Evolutionary conservation across 2,113 vertebrate genomes (phyloP).

Genomic region (Phaetusa simplex): DNA sequence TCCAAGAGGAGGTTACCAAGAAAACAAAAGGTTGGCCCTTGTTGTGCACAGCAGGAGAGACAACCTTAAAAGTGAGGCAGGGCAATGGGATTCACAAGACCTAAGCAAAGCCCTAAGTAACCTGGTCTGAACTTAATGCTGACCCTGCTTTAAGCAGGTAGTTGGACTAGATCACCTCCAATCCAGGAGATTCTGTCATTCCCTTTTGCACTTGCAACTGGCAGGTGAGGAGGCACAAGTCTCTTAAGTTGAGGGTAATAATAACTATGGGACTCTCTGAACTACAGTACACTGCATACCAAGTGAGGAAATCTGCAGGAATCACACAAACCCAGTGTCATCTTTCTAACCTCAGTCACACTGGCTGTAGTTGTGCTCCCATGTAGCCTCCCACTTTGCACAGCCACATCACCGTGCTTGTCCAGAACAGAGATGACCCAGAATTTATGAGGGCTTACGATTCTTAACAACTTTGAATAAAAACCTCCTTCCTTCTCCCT

Average conservation of each 20-base stretch:
- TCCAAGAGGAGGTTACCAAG: background rate
- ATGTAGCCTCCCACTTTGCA: background rate
- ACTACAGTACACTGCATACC: background rate
- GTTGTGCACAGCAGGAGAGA: background rate
- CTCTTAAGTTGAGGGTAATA: background rate
- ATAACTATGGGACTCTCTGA: background rate
- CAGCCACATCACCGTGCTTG: background rate
- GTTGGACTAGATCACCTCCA: background rate
- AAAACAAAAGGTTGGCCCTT: background rate
- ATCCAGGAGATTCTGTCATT: background rate
- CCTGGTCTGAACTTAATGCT: background rate
- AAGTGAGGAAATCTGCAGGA: background rate
- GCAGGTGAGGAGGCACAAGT: background rate
- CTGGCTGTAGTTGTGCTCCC: background rate
- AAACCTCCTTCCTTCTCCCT: background rate
- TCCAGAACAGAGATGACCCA: background rate
- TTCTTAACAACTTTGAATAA: background rate
- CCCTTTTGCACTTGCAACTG: background rate
- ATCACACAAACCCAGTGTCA: background rate
- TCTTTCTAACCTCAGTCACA: background rate
- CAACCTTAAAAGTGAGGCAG: background rate
- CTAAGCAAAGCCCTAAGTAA: background rate
- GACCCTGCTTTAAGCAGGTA: background rate
- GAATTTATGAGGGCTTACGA: background rate
- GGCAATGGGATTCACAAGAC: background rate